These are phyloP conservation scores for Barnardius zonarius DNA, from an alignment of 2,113 vertebrate species.

Conservation along the genomic window DNA sequence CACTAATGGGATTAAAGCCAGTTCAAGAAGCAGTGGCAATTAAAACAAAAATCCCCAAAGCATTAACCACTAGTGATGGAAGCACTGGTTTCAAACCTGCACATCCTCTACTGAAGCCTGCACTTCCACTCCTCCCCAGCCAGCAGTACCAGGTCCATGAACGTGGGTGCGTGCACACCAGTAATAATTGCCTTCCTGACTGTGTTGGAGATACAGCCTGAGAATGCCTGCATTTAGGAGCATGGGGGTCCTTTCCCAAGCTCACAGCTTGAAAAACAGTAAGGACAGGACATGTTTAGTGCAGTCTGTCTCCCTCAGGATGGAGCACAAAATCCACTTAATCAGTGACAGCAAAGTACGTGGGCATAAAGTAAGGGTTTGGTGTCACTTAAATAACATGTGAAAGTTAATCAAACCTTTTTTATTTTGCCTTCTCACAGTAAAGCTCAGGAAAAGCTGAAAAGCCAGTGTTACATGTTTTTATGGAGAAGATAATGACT, in stretches of 20 bases:
- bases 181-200: background rate
- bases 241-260: background rate
- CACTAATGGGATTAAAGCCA: conserved; percentile 48
- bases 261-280: background rate
- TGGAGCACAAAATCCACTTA: background rate
- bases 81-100: conserved; percentile 22
- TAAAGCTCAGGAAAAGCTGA: conserved; percentile 11
- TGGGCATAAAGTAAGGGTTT: background rate
- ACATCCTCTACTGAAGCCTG: conserved; percentile 49
- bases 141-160: background rate
- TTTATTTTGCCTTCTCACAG: background rate
- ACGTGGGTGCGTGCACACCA: background rate
- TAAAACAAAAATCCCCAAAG: conserved; percentile 53
- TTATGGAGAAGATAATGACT: background rate
- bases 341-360: background rate
- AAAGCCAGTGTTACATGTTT: background rate
- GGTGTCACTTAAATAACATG: background rate
- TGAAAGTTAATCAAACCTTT: background rate
- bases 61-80: background rate
- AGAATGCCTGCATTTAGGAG: background rate
- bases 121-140: conserved; percentile 16
- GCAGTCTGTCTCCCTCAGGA: background rate
- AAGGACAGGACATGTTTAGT: background rate
- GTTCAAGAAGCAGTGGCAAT: conserved; percentile 46
- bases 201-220: background rate